phyloP scores from a whole-genome alignment of 2,113 vertebrate species.

The Tonatia bakeri region DNA sequence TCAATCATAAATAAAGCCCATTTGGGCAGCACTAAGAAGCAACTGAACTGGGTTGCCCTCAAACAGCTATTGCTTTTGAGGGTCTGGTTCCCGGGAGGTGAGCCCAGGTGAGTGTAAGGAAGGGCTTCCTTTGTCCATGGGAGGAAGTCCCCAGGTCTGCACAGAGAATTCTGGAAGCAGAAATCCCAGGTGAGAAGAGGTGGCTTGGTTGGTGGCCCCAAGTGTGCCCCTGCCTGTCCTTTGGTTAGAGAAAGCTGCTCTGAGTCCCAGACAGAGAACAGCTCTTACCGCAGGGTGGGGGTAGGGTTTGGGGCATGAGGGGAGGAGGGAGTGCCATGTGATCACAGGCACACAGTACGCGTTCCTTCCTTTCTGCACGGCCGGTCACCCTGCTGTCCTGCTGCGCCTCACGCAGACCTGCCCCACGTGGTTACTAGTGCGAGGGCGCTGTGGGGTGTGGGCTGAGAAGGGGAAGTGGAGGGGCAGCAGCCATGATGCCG shows the following conservation, averaged over 20 bases:
- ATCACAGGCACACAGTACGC: fast-evolving
- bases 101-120: background rate
- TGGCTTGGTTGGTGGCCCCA: background rate
- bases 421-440: background rate
- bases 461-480: background rate
- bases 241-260: background rate
- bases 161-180: background rate
- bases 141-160: background rate
- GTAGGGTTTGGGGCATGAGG: background rate
- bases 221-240: background rate
- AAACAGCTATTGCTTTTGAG: background rate
- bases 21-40: background rate
- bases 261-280: background rate
- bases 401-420: background rate
- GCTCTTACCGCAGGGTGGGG: background rate
- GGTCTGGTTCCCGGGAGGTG: background rate
- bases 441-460: background rate
- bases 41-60: background rate
- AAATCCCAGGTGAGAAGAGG: background rate
- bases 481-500: no score
- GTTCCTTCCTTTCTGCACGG: background rate
- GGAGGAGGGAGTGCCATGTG: fast-evolving
- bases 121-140: background rate
- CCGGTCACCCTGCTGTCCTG: background rate
- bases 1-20: no score